A percentile compares a stretch with the other conserved stretches of the same genome.
phyloP scores from a whole-genome alignment of 2,797 vertebrate species.

The Microcaecilia unicolor region DNA sequence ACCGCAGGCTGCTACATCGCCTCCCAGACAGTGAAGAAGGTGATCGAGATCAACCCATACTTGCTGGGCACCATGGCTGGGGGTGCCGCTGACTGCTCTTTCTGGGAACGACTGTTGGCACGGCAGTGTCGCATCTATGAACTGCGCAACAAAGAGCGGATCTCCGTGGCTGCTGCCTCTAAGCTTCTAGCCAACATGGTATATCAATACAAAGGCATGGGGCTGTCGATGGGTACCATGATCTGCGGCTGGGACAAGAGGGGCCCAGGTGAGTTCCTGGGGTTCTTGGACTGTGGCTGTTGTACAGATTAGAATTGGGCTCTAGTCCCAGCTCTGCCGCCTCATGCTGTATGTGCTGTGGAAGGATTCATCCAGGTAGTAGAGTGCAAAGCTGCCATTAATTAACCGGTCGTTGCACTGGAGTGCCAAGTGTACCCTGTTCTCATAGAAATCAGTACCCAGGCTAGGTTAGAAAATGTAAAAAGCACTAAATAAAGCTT shows the following conservation, averaged over 20 bases:
- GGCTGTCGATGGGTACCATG: conserved; percentile 91
- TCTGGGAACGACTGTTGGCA: conserved; percentile 83
- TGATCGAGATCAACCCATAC: conserved; percentile 87
- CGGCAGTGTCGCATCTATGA: conserved; percentile 85
- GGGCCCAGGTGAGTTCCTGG: conserved; percentile 63
- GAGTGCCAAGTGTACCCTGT: too few species aligned
- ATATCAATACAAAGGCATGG: conserved; percentile 91
- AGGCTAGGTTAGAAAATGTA: too few species aligned
- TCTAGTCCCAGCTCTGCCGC: too few species aligned
- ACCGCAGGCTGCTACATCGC: conserved; percentile 82
- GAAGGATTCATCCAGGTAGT: too few species aligned
- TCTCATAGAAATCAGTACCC: too few species aligned
- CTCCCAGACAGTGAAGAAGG: conserved; percentile 85
- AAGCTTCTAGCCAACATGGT: conserved; percentile 91
- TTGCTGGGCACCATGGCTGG: conserved; percentile 88
- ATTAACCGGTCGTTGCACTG: too few species aligned
- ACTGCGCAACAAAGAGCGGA: conserved; percentile 85
- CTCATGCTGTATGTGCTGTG: too few species aligned
- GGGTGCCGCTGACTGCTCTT: conserved; percentile 82
- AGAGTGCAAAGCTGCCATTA: too few species aligned
- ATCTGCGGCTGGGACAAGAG: conserved; percentile 91
- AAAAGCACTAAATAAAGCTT: too few species aligned
- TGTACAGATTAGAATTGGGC: too few species aligned
- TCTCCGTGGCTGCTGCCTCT: conserved; percentile 83
- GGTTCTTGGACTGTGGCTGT: too few species aligned